Conservation (phyloP, 2,888 invertebrate species). For the Biston betularia region DNA sequence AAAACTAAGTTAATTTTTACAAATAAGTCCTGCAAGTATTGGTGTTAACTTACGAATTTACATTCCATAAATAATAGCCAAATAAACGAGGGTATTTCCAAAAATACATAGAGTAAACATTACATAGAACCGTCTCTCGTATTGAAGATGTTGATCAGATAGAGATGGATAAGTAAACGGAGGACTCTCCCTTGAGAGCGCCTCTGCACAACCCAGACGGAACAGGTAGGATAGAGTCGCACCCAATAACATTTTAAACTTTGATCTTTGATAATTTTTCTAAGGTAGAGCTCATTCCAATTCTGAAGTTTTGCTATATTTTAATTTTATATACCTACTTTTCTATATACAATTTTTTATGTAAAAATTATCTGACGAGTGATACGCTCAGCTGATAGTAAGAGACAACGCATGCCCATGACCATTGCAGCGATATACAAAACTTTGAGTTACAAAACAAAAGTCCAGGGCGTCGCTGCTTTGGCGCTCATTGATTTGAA, state of each 20-base stretch:
- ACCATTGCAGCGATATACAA: no score
- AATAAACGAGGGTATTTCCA: not conserved
- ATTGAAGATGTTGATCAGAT: constrained; percentile 65
- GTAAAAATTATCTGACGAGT: no score
- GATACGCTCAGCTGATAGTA: no score
- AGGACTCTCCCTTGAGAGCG: constrained; percentile 67
- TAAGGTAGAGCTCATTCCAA: no score
- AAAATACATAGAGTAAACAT: constrained; percentile 20
- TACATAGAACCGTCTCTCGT: constrained; percentile 50
- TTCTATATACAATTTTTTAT: no score
- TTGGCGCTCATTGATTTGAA: no score
- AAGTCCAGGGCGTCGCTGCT: no score
- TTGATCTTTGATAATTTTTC: not conserved
- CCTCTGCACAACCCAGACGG: constrained; percentile 50
- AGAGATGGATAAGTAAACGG: constrained; percentile 77
- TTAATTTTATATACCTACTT: no score
- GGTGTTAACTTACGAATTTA: no score
- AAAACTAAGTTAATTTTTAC: not conserved
- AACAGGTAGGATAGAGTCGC: constrained; percentile 47
- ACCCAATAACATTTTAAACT: not conserved
- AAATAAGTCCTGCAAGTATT: not conserved
- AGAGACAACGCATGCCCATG: no score
- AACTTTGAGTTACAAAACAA: no score
- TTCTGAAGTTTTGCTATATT: no score
- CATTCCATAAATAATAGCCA: not conserved